phyloP scores from a whole-genome alignment of 2,113 vertebrate species.

The Perca schrenkii region DNA sequence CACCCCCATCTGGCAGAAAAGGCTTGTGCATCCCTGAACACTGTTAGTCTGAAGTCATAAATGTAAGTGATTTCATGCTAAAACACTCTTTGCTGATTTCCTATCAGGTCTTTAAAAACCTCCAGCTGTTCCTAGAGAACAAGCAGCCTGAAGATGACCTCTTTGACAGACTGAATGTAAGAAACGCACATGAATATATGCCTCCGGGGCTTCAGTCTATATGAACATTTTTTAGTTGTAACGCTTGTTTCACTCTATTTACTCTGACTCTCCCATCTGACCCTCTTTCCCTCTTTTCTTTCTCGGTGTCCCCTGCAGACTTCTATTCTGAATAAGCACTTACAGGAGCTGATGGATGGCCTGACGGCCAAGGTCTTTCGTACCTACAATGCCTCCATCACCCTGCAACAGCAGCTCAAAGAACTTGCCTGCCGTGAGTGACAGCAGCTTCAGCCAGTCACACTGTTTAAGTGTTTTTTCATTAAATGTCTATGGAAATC shows the following conservation, averaged over 20 bases:
- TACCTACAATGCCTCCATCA: slow-evolving; percentile 98
- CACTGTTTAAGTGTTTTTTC: not conserved
- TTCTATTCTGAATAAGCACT: slow-evolving; percentile 97
- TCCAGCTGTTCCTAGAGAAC: slow-evolving; percentile 97
- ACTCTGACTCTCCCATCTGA: not conserved
- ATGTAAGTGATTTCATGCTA: not conserved
- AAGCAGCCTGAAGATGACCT: slow-evolving; percentile 97
- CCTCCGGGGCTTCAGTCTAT: not conserved
- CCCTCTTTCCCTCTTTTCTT: not conserved
- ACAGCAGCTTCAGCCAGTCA: slow-evolving; percentile 7
- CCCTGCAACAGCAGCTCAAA: slow-evolving; percentile 96
- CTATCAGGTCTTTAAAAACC: slow-evolving; percentile 95
- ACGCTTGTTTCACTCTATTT: not conserved
- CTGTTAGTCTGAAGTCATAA: not conserved
- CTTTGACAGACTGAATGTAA: slow-evolving; percentile 97
- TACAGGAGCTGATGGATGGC: slow-evolving; percentile 99
- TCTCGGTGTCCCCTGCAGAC: slow-evolving; percentile 90
- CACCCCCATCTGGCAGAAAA: slow-evolving; percentile 53
- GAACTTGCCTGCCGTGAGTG: slow-evolving; percentile 93
- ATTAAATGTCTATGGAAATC: not conserved
- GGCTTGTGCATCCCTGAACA: slow-evolving; percentile 3
- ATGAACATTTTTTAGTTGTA: not conserved
- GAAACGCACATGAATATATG: slow-evolving; percentile 56
- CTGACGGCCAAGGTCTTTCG: slow-evolving; percentile 99
- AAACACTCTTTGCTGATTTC: slow-evolving; percentile 2